Evolutionary conservation across 2,113 vertebrate species (phyloP), one percentile per base, ranked within the genome.

Genomic region (Indri indri): DNA sequence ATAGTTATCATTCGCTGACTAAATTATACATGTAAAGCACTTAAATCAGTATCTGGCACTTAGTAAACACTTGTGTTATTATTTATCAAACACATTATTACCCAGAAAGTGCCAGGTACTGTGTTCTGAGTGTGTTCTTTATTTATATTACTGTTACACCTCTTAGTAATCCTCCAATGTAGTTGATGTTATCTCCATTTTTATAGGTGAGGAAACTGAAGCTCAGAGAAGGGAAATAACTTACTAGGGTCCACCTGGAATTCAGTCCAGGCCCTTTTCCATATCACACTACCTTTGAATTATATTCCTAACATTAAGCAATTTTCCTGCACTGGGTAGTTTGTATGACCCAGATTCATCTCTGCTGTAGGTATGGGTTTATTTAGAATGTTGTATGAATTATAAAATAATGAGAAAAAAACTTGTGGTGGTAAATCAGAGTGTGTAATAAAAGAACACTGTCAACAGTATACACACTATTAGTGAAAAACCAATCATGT

Each of bases 371-470:
- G 0, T 37, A 6, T 76, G 8, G 11, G 1, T 65, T 95, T 90
- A 80, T 89, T 98, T 74, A 52, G 74, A 87, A 52, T 76, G 47
- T 3, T 77, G 81, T 18, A 12, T 94, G 13, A 74, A 77, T 94
- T 45, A 37, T 37, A 89, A 96, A 86, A 66, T 57, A 88, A 34
- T 65, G 14, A 61, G 76, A 93, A 84, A 18, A 93, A 93, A 82
- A 27, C 34, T 61, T 86, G 87, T 54, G 37, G 32, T 89, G 66
- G 34, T 79, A 77, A 52, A 54, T 76, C n/a, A 68, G 87, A 94
- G 32, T 83, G n/a, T 95, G 42, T 76, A 54, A 34, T 81, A 71
- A 92, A 73, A 94, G 57, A 92, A 59, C 89, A 82, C 86, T 90
- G 50, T 94, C 30, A 70, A n/a, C 22, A 81, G 3, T 73, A 77